A percentile compares a stretch with the other conserved stretches of the same genome.
These are phyloP conservation scores for Muscicapa comitata DNA, from an alignment of 2,797 vertebrate species.

Conservation along the genomic window DNA sequence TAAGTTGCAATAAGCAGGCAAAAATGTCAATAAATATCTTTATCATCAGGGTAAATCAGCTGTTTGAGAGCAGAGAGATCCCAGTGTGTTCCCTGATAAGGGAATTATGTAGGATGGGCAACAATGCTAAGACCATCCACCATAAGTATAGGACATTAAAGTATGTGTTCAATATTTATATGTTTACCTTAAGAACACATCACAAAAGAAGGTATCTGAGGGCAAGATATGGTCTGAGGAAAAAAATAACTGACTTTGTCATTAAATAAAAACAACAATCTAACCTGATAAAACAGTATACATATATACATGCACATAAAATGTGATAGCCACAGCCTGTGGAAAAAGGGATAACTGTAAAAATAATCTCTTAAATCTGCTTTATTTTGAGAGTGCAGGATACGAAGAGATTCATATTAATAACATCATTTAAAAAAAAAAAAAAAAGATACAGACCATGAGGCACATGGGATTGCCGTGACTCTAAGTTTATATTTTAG, in stretches of 20 bases:
- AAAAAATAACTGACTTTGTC: not conserved
- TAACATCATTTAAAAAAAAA: not conserved
- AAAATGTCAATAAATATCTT: not conserved
- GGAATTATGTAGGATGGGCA: not conserved
- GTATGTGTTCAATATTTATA: not conserved
- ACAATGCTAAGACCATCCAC: not conserved
- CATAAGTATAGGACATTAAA: not conserved
- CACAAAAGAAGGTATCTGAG: not conserved
- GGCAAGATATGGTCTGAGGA: not conserved
- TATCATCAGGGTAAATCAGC: not conserved
- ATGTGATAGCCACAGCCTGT: not conserved
- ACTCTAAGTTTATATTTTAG: not conserved
- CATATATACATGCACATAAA: not conserved
- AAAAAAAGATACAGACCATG: not conserved
- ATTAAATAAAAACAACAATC: not conserved
- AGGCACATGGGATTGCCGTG: not conserved
- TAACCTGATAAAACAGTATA: not conserved
- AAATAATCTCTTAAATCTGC: not conserved
- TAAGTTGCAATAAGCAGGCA: not conserved
- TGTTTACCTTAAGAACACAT: not conserved
- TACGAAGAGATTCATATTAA: not conserved
- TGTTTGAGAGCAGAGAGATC: not conserved
- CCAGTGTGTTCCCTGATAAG: not conserved
- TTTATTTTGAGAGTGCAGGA: not conserved
- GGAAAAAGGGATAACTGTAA: not conserved